Conservation (phyloP, 2,888 invertebrate genomes). For the Eledone cirrhosa region DNA sequence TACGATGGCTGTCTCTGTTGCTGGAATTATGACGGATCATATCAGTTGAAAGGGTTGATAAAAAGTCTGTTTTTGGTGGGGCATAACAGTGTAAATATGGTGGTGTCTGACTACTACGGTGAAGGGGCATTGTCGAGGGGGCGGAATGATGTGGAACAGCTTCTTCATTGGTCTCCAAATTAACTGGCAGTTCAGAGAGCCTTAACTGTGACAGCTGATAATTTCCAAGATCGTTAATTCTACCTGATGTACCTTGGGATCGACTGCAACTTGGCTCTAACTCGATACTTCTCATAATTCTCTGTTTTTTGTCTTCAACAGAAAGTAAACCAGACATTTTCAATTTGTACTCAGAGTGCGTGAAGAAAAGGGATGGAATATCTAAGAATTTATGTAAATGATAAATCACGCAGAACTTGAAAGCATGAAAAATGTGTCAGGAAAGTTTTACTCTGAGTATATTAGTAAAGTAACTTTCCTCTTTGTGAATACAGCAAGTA, state of each 20-base stretch:
- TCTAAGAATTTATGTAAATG: too few species aligned
- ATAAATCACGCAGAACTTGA: not conserved
- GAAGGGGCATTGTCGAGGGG: not conserved
- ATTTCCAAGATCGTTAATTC: not conserved
- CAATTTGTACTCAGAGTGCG: not conserved
- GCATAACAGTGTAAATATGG: not conserved
- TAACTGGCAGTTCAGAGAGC: not conserved
- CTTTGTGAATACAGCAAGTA: not conserved
- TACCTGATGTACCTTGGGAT: not conserved
- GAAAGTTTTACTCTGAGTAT: conserved; percentile 5
- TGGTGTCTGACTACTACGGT: not conserved
- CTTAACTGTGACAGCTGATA: conserved; percentile 12
- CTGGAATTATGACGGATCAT: conserved; percentile 14
- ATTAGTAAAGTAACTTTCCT: conserved; percentile 19
- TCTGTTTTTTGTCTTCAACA: conserved; percentile 15
- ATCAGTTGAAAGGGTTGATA: not conserved
- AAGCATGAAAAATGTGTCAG: not conserved
- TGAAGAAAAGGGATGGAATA: too few species aligned
- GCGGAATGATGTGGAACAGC: not conserved
- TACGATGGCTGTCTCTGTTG: conserved; percentile 17
- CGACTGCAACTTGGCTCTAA: not conserved
- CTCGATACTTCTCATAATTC: not conserved
- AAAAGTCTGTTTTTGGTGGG: not conserved
- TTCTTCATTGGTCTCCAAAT: too few species aligned
- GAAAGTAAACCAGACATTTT: not conserved